Percentiles rank a stretch among this genome's conserved stretches.
Evolutionary conservation across 2,888 invertebrate genomes (phyloP).

Genomic region (Cataglyphis cursor): DNA sequence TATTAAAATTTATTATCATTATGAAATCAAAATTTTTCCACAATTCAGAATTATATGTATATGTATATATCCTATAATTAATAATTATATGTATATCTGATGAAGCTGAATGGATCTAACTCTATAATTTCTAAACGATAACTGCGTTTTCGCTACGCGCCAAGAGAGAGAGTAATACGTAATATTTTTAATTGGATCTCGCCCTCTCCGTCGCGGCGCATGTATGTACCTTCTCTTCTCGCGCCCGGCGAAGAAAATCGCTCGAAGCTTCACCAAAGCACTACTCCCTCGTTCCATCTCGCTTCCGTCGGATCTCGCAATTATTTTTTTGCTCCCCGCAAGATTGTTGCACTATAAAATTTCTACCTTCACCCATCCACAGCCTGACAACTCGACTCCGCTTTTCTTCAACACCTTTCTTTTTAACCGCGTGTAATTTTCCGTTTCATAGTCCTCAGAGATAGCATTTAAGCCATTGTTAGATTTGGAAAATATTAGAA

Average conservation of each 20-base stretch:
- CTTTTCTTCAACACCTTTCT: slow-evolving; percentile 10
- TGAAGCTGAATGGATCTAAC: slow-evolving; percentile 58
- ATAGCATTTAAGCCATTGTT: slow-evolving; percentile 78
- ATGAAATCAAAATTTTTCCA: not conserved
- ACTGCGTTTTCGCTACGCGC: slow-evolving; percentile 85
- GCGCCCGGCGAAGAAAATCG: slow-evolving; percentile 70
- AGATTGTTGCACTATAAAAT: slow-evolving; percentile 84
- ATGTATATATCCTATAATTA: too few relatives aligned
- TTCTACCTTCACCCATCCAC: slow-evolving; percentile 59
- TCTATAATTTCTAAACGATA: slow-evolving; percentile 83
- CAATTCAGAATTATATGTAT: too few relatives aligned
- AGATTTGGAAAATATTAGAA: slow-evolving; percentile 8
- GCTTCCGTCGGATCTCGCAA: slow-evolving; percentile 83
- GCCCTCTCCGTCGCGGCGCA: slow-evolving; percentile 74
- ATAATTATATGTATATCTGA: not conserved
- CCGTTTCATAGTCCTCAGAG: slow-evolving; percentile 75
- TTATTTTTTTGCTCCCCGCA: slow-evolving; percentile 85
- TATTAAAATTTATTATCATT: not conserved
- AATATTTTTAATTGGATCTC: slow-evolving; percentile 87
- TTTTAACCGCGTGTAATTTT: not conserved
- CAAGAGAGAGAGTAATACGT: slow-evolving; percentile 86
- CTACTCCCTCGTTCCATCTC: slow-evolving; percentile 56
- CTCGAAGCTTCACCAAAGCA: slow-evolving; percentile 70
- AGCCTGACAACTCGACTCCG: not conserved
- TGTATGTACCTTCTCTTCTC: slow-evolving; percentile 44